Conservation (phyloP, 1,140 invertebrate species). For the Scaptomyza hsui region DNA sequence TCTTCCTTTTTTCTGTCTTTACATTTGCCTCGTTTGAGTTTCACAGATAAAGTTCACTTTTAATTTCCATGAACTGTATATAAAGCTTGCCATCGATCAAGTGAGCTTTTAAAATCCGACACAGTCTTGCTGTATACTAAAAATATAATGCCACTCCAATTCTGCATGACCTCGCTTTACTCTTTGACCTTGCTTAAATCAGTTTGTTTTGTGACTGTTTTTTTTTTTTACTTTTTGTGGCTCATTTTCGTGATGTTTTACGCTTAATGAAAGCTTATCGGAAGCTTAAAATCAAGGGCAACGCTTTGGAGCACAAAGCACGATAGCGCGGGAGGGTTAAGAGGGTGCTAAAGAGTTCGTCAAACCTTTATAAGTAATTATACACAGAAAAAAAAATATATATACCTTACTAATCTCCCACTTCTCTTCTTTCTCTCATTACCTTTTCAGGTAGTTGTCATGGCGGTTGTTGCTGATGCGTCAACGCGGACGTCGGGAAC, state of each 20-base stretch:
- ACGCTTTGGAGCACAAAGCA: slow-evolving; percentile 35
- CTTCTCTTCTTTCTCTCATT: not conserved
- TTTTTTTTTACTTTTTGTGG: slow-evolving; percentile 2
- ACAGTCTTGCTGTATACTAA: not conserved
- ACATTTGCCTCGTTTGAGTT: too few species aligned
- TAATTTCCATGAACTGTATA: not conserved
- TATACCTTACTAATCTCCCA: not conserved
- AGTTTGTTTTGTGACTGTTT: slow-evolving; percentile 7
- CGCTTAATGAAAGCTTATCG: slow-evolving; percentile 55
- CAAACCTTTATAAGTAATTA: slow-evolving; percentile 27
- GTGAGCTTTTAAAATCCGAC: not conserved
- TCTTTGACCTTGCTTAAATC: slow-evolving; percentile 37
- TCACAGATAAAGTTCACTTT: not conserved
- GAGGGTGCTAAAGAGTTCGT: slow-evolving; percentile 28
- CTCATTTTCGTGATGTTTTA: slow-evolving; percentile 63
- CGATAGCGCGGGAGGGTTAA: slow-evolving; percentile 4
- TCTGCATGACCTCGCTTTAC: slow-evolving; percentile 38
- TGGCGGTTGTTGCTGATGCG: slow-evolving; percentile 28
- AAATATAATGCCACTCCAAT: slow-evolving; percentile 6
- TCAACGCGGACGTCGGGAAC: slow-evolving; percentile 25
- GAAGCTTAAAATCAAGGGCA: slow-evolving; percentile 67
- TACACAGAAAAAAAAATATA: not conserved
- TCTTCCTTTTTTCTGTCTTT: too few species aligned
- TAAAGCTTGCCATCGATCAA: not conserved
- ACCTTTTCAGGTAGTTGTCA: slow-evolving; percentile 32